Evolutionary conservation across 2,113 vertebrate genomes (phyloP).

Genomic region (Paracanthobrama guichenoti): DNA sequence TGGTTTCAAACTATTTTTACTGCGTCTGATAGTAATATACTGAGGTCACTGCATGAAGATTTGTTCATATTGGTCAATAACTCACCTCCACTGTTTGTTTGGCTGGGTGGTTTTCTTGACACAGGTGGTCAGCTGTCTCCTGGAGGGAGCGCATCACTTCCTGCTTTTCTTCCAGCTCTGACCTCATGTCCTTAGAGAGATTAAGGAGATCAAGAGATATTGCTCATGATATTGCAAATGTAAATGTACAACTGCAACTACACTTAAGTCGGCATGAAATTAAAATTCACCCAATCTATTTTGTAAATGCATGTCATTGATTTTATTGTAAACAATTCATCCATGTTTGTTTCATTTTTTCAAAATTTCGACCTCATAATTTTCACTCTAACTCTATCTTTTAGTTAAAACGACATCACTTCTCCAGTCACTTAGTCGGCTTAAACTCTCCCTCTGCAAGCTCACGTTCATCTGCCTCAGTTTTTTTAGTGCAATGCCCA

Average conservation of each 20-base stretch:
- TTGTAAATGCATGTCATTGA: neutral
- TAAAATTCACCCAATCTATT: neutral
- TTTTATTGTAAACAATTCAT: no score
- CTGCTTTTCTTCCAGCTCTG: slow-evolving; percentile 89
- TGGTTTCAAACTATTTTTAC: neutral
- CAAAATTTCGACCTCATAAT: no score
- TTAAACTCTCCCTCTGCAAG: no score
- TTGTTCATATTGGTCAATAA: neutral
- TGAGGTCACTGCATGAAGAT: neutral
- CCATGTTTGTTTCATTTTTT: no score
- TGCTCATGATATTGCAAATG: neutral
- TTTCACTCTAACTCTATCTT: no score
- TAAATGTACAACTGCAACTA: neutral
- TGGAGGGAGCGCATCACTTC: slow-evolving; percentile 87
- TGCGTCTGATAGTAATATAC: no score
- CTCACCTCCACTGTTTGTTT: slow-evolving; percentile 95
- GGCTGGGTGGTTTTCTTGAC: slow-evolving; percentile 93
- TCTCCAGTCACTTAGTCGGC: no score
- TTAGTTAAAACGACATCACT: neutral
- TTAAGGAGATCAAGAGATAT: slow-evolving; percentile 18
- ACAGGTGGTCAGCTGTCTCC: slow-evolving; percentile 86
- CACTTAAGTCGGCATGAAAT: neutral
- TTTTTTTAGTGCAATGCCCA: no score
- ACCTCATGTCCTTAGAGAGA: slow-evolving; percentile 81
- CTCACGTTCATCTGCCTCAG: no score